Base-by-base conservation (phyloP, 2,113 vertebrate species). In the Laticauda colubrina region DNA sequence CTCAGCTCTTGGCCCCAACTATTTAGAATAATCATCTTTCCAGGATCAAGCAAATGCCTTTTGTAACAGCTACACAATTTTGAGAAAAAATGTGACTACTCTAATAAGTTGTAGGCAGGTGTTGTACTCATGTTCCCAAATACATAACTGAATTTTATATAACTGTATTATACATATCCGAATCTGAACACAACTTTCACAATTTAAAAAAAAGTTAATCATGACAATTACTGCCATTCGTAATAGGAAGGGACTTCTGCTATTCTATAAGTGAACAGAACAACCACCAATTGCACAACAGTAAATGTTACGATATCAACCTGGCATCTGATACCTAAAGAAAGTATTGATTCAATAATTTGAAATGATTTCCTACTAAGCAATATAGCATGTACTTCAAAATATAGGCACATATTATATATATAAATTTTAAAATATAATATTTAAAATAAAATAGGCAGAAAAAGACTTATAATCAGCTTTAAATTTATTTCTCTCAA, bases 211-310 rank as follows among this genome's bases (percentile, higher is more conserved):
- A 43, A 81, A 43, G 14, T 34, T 18, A 75, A 75, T 75, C 39
- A 39, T 81, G 18, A 81, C 20, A 81, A 81, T 81, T 81, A 81
- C 75, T 43, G 75, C 34, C 34, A 81, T 81, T 81, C 43, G 75
- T 81, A 7, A 53, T 39, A 89, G 5, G 20, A 10, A 89, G 18
- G n/a, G 39, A 26, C 26, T 24, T 89, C 11, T 75, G 26, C 51
- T 90, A 85, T 14, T 85, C 23, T 91, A 57, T 91, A 64, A 94
- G 85, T 86, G 86, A 4, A 91, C 93, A 87, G 48, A 86, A 94
- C 88, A 88, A 93, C 18, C 85, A 94, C 34, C 34, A 81, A 85
- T 85, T 88, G 26, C 53, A 87, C 11, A 11, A 91, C 2, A 59
- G 39, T 53, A 56, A 90, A 75, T 90, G n/a, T 43, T 91, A 7